Percentiles rank a stretch among this genome's conserved stretches.
phyloP scores from a whole-genome alignment of 2,113 vertebrate species.

The Calypte anna region DNA sequence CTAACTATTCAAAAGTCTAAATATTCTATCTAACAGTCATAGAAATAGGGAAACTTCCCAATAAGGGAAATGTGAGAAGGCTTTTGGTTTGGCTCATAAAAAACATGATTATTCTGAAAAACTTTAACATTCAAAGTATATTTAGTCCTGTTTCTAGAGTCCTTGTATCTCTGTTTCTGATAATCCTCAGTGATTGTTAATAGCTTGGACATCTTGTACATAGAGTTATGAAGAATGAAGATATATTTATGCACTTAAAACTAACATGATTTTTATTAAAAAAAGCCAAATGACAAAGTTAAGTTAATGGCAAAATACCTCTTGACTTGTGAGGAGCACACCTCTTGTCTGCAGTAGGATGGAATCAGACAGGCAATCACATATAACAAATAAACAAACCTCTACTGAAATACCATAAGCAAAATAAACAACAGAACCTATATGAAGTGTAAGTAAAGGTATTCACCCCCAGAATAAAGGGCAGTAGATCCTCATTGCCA shows the following conservation, averaged over 20 bases:
- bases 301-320: not conserved
- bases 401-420: not conserved
- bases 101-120: not conserved
- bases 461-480: slow-evolving; percentile 7
- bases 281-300: not conserved
- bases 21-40: not conserved
- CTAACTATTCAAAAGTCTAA: not conserved
- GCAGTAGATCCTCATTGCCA: not conserved
- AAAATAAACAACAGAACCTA: slow-evolving; percentile 42
- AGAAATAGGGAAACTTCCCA: not conserved
- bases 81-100: not conserved
- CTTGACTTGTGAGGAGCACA: not conserved
- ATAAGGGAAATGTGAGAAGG: not conserved
- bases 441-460: slow-evolving; percentile 12
- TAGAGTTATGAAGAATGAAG: not conserved
- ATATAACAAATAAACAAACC: slow-evolving; percentile 13
- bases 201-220: not conserved
- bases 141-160: not conserved
- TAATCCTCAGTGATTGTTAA: not conserved
- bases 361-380: not conserved
- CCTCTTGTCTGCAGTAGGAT: not conserved
- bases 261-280: not conserved
- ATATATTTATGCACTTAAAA: not conserved
- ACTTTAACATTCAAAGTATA: not conserved
- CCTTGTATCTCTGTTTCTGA: not conserved